Base-by-base conservation (phyloP, 2,797 vertebrate species). In the Phoebastria nigripes region DNA sequence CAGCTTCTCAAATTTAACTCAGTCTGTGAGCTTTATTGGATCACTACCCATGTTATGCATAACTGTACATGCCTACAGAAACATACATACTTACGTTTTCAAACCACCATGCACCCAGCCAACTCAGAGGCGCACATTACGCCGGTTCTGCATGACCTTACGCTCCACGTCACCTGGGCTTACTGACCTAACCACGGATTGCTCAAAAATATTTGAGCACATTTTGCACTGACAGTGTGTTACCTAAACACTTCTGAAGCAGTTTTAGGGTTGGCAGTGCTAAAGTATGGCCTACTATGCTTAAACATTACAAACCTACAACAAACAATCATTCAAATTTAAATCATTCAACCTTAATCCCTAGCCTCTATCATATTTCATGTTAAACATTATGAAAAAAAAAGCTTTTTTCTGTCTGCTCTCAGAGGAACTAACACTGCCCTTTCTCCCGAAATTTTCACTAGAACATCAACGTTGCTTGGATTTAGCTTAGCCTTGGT, bases 121-220 rank as follows among this genome's bases (percentile, higher is more conserved):
- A 74, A 15, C 56, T 58, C 71, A 12, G 58, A 49, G 28, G 16
- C 1, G 1, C 21, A 8, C 16, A 3, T 11, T 7, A 7, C 14
- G 47, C 69, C 0, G 0, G 18, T 17, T 81, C 69, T 73, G 72
- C 15, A 7, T 0, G 2, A 33, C 58, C 35, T 54, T 8, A 15
- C 42, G 11, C 24, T 44, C 62, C 2, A 0, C 3, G 11, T 39
- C 72, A 61, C 17, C 51, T 37, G 37, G 12, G 65, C 29, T 59
- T n/a, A 12, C 78, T 41, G 35, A 58, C 46, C n/a, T 72, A 47
- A 56, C 5, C 51, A 58, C 0, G 0, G 4, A 51, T 0, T 28
- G 28, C n/a, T 58, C 29, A 35, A n/a, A 87, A 44, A 22, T 18
- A 16, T 52, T 3, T 25, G 17, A 82, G 46, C 18, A 35, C 12